Evolutionary conservation across 2,797 vertebrate species (phyloP).

Genomic region (Coregonus sp.): DNA sequence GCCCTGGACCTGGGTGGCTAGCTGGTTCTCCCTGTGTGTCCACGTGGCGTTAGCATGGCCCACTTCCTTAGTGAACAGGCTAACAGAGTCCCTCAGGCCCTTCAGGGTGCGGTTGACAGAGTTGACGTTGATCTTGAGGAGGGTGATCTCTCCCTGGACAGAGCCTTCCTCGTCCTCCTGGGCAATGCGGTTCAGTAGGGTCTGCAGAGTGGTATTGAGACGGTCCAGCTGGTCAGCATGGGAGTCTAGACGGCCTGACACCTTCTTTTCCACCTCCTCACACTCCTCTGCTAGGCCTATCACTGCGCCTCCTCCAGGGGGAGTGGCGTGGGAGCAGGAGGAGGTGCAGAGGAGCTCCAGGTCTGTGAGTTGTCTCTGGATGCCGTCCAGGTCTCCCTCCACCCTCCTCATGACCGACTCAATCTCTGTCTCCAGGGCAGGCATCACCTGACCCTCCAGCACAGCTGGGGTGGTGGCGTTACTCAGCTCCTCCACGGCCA

Average conservation of each 20-base stretch:
- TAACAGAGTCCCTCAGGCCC: conserved; percentile 90
- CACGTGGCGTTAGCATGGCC: conserved; percentile 83
- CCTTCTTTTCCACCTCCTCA: conserved; percentile 73
- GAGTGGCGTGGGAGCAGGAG: conserved; percentile 75
- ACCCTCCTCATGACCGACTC: conserved; percentile 77
- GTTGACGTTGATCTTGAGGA: conserved; percentile 95
- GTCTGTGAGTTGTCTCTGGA: conserved; percentile 83
- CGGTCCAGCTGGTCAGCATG: conserved; percentile 78
- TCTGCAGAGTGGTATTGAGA: conserved; percentile 85
- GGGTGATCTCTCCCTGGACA: conserved; percentile 92
- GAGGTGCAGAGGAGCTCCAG: conserved; percentile 90
- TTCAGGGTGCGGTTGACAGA: conserved; percentile 92
- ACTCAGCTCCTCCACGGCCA: conserved; percentile 83
- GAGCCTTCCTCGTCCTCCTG: conserved; percentile 76
- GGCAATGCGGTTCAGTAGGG: conserved; percentile 80
- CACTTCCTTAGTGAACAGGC: conserved; percentile 83
- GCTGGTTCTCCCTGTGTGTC: conserved; percentile 84
- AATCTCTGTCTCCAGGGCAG: conserved; percentile 84
- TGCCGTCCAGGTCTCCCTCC: conserved; percentile 77
- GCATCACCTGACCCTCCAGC: conserved; percentile 83
- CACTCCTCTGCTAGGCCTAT: conserved; percentile 57
- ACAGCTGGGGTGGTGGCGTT: conserved; percentile 74
- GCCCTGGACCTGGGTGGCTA: conserved; percentile 87
- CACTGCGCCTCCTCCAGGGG: conserved; percentile 68
- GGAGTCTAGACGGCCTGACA: conserved; percentile 79